phyloP scores from a whole-genome alignment of 1,140 invertebrate genomes.

The Aleiodes sp. region DNA sequence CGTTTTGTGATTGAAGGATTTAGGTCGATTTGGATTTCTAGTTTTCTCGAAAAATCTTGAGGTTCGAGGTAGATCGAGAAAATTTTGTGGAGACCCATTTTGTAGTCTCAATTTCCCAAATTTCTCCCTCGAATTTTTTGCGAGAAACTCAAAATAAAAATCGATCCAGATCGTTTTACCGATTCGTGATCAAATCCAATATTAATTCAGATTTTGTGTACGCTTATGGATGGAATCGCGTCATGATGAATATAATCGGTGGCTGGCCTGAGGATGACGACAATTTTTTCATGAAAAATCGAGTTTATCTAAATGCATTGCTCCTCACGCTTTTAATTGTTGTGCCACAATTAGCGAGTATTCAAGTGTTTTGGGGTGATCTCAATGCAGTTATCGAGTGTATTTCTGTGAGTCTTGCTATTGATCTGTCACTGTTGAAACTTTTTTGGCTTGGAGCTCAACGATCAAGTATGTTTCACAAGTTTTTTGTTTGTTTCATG shows the following conservation, averaged over 20 bases:
- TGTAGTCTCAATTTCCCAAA: no score
- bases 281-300: neutral
- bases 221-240: constrained; percentile 25
- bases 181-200: neutral
- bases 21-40: no score
- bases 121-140: neutral
- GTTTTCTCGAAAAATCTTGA: no score
- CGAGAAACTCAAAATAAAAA: neutral
- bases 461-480: no score
- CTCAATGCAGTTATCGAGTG: constrained; percentile 23
- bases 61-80: no score
- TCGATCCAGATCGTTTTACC: neutral
- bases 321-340: neutral
- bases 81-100: no score
- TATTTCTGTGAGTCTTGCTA: constrained; percentile 31
- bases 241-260: constrained; percentile 9
- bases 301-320: neutral
- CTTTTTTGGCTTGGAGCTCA: no score
- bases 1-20: no score
- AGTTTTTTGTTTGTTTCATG: no score
- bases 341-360: constrained; percentile 25
- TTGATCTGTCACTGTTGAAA: no score
- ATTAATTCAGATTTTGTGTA: constrained; percentile 23
- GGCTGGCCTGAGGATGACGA: constrained; percentile 13
- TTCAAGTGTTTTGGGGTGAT: constrained; percentile 14